Percentiles rank a stretch among this genome's conserved stretches.
phyloP scores from a whole-genome alignment of 2,797 vertebrate genomes.

The Podarcis siculus region DNA sequence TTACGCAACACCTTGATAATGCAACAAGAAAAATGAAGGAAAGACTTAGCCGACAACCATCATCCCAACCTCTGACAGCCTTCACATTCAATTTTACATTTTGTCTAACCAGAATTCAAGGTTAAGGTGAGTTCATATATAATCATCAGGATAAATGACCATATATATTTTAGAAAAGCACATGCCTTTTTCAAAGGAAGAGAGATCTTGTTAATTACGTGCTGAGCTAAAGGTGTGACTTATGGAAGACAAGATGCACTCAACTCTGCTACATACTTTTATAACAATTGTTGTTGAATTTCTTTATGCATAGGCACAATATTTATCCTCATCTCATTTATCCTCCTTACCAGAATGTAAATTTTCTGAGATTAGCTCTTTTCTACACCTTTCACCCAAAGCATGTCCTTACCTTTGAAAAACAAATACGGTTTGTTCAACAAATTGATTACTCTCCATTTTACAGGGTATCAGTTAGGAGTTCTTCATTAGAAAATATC shows the following conservation, averaged over 20 bases:
- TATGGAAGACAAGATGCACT: not conserved
- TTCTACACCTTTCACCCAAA: not conserved
- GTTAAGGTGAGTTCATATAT: too few species aligned
- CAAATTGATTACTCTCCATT: not conserved
- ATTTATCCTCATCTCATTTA: not conserved
- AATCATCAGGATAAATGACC: too few species aligned
- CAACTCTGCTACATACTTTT: constrained; percentile 3
- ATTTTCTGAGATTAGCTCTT: constrained; percentile 6
- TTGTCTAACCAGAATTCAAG: too few species aligned
- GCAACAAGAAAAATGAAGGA: too few species aligned
- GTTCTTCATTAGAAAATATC: constrained; percentile 57
- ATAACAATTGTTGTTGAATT: not conserved
- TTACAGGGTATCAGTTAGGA: not conserved
- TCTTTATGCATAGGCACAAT: not conserved
- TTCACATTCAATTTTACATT: too few species aligned
- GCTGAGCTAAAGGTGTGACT: fast-evolving
- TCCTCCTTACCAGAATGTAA: not conserved
- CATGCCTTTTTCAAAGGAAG: not conserved
- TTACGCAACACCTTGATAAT: too few species aligned
- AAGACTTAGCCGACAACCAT: too few species aligned
- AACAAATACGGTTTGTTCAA: not conserved
- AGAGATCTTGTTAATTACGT: fast-evolving
- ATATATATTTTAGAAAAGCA: too few species aligned
- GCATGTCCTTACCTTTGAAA: not conserved
- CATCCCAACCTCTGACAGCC: too few species aligned